phyloP scores from a whole-genome alignment of 2,113 vertebrate genomes.

The Urocitellus parryii region DNA sequence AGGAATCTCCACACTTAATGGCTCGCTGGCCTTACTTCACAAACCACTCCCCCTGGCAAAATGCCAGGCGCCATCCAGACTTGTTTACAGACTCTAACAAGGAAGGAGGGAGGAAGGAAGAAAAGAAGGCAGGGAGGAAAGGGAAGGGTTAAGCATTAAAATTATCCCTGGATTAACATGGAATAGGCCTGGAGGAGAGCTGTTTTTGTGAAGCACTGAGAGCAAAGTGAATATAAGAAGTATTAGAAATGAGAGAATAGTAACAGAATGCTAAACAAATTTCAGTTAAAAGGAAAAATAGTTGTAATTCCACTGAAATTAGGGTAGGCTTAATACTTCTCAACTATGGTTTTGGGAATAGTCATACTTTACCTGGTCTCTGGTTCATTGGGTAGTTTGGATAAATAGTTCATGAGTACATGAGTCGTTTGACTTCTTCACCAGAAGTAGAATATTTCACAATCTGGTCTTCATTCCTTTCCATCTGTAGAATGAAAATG shows the following conservation, averaged over 20 bases:
- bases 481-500: neutral
- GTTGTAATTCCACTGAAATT: neutral
- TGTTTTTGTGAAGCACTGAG: neutral
- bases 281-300: neutral
- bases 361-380: neutral
- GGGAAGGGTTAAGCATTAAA: neutral
- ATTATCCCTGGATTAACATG: neutral
- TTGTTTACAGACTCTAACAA: too few relatives aligned
- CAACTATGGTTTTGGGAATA: neutral
- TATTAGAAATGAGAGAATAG: neutral
- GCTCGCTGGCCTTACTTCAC: too few relatives aligned
- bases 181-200: neutral
- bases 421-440: neutral
- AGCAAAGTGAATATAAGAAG: neutral
- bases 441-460: neutral
- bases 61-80: too few relatives aligned
- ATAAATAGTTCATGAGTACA: neutral
- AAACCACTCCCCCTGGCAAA: too few relatives aligned
- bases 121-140: too few relatives aligned
- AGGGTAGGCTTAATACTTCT: neutral
- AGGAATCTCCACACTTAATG: too few relatives aligned
- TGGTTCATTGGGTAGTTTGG: neutral
- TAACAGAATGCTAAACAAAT: neutral
- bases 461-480: neutral
- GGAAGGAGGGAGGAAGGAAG: too few relatives aligned